Percentiles rank a stretch among this genome's conserved stretches.
These are phyloP conservation scores for Monopterus albus DNA, from an alignment of 2,113 vertebrate species.

Conservation along the genomic window DNA sequence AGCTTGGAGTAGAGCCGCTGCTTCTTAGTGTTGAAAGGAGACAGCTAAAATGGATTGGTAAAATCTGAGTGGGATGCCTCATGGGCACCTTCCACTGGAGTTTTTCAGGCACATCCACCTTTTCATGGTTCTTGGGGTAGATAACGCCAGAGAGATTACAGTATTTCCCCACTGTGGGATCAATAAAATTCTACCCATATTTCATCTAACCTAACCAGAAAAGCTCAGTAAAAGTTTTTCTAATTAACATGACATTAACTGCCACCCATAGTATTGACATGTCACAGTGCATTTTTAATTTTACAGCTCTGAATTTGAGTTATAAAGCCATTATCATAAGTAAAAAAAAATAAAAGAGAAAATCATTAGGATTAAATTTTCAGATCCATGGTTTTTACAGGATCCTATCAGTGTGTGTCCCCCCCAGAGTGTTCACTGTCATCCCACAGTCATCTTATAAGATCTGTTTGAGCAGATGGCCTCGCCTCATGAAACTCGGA, in stretches of 20 bases:
- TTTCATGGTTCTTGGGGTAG: too few relatives aligned
- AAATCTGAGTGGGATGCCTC: too few relatives aligned
- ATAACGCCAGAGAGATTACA: too few relatives aligned
- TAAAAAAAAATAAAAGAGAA: neutral
- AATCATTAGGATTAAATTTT: slow-evolving; percentile 16
- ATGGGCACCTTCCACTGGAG: too few relatives aligned
- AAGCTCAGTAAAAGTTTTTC: neutral
- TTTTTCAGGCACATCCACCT: too few relatives aligned
- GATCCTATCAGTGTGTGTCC: slow-evolving; percentile 21
- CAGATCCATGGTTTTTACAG: slow-evolving; percentile 1
- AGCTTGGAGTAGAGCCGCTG: too few relatives aligned
- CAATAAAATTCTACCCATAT: too few relatives aligned
- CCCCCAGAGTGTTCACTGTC: slow-evolving; percentile 23
- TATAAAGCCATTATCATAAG: neutral
- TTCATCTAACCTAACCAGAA: neutral
- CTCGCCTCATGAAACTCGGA: slow-evolving; percentile 66
- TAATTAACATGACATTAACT: neutral
- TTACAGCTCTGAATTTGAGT: neutral
- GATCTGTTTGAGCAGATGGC: slow-evolving; percentile 71
- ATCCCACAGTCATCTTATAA: slow-evolving; percentile 60
- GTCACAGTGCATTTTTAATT: neutral
- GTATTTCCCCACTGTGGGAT: too few relatives aligned
- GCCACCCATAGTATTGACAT: neutral
- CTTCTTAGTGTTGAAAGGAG: too few relatives aligned
- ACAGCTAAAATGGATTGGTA: too few relatives aligned